Evolutionary conservation across 2,888 invertebrate genomes (phyloP).

Genomic region (Nemapogon koenigi): DNA sequence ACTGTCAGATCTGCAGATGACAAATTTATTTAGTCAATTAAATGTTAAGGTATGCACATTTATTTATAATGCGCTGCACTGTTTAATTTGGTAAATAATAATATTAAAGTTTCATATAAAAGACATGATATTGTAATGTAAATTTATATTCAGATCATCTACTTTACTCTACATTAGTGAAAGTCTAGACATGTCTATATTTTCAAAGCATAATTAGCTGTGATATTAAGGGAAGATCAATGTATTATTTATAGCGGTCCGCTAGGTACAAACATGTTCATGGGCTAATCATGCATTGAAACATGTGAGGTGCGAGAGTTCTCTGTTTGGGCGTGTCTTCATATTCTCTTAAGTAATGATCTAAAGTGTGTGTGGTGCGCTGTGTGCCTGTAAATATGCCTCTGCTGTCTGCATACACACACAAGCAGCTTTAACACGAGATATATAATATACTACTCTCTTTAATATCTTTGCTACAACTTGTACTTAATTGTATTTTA

Average conservation of each 20-base stretch:
- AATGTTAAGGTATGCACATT: constrained; percentile 66
- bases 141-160: constrained; percentile 65
- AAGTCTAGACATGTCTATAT: constrained; percentile 63
- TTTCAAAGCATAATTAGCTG: constrained; percentile 67
- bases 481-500: constrained; percentile 74
- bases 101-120: constrained; percentile 63
- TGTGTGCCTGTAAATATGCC: constrained; percentile 66
- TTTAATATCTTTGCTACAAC: constrained; percentile 72
- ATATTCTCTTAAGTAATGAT: constrained; percentile 60
- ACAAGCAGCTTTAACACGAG: constrained; percentile 64
- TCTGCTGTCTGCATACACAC: constrained; percentile 63
- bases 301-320: constrained; percentile 56
- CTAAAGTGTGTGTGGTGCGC: constrained; percentile 60
- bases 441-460: constrained; percentile 65
- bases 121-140: constrained; percentile 67
- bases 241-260: constrained; percentile 62
- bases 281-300: constrained; percentile 67
- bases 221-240: constrained; percentile 63
- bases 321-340: constrained; percentile 61
- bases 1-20: constrained; percentile 66
- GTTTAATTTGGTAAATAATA: constrained; percentile 54
- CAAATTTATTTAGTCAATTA: constrained; percentile 68
- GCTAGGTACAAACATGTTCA: constrained; percentile 62
- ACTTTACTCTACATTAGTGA: constrained; percentile 65
- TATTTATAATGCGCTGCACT: constrained; percentile 67